Conservation (phyloP, 2,113 vertebrate genomes). For the Psittacus erithacus region DNA sequence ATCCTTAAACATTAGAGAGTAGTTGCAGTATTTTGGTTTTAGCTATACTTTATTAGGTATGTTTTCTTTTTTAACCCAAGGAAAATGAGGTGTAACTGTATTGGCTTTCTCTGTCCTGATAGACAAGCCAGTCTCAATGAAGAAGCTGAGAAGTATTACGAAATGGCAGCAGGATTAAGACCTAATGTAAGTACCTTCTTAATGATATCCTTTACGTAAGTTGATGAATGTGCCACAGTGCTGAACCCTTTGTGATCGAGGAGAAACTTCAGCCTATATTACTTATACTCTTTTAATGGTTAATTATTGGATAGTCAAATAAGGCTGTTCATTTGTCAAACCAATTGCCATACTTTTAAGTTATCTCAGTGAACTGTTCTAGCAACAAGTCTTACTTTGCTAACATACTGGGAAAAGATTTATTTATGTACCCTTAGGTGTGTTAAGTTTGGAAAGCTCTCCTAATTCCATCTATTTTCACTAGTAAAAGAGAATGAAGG, state of each 20-base stretch:
- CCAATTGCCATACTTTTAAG: not conserved
- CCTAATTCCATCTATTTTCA: not conserved
- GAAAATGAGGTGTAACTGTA: not conserved
- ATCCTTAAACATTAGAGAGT: not conserved
- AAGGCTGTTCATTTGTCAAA: not conserved
- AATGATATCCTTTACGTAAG: constrained; percentile 22
- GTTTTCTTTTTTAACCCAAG: not conserved
- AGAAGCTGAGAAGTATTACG: constrained; percentile 93
- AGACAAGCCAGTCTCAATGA: constrained; percentile 98
- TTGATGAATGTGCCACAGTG: not conserved
- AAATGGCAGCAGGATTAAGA: constrained; percentile 90
- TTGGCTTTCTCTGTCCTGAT: not conserved
- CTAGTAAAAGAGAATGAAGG: not conserved
- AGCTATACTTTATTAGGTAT: not conserved
- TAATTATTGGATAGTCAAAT: not conserved
- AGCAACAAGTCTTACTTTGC: not conserved
- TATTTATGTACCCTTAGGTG: not conserved
- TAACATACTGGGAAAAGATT: not conserved
- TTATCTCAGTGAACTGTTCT: not conserved
- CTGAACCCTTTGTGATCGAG: not conserved
- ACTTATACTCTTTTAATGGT: not conserved
- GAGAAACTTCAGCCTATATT: not conserved
- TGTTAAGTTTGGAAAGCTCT: not conserved
- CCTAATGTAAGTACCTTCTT: constrained; percentile 89
- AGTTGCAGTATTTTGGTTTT: not conserved